Conservation (phyloP, 2,113 vertebrate species). For the Uria lomvia region DNA sequence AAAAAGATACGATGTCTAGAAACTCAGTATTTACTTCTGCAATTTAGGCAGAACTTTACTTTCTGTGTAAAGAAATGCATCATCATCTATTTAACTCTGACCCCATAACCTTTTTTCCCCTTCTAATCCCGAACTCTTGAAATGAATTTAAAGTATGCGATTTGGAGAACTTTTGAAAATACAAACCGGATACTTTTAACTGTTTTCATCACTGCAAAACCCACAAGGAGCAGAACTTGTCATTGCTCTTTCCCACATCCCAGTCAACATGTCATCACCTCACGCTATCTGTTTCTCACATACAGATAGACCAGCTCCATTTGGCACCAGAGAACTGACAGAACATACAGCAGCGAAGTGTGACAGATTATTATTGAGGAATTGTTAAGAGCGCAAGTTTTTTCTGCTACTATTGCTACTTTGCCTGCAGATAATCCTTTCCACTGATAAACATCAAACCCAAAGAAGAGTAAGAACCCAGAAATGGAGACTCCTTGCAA, state of each 20-base stretch:
- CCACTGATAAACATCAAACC: neutral
- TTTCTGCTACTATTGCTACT: neutral
- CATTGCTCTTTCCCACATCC: neutral
- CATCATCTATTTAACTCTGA: neutral
- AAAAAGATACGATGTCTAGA: neutral
- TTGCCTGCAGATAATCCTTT: accelerated
- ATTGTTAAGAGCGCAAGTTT: neutral
- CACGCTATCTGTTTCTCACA: neutral
- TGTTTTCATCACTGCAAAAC: neutral
- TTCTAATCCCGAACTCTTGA: neutral
- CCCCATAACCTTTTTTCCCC: neutral
- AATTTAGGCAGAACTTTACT: neutral
- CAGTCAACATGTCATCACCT: neutral
- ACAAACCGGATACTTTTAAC: neutral
- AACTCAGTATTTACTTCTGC: neutral
- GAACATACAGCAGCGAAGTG: neutral
- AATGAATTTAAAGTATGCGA: accelerated
- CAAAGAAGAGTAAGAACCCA: neutral
- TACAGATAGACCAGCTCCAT: neutral
- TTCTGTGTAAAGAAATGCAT: neutral
- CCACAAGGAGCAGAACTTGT: neutral
- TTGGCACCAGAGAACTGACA: neutral
- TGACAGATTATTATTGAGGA: neutral
- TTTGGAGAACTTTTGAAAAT: neutral
- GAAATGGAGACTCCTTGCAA: neutral